Evolutionary conservation across 2,888 invertebrate genomes (phyloP), one percentile per base, ranked within the genome.

Genomic region (Drosophila meridionalis): DNA sequence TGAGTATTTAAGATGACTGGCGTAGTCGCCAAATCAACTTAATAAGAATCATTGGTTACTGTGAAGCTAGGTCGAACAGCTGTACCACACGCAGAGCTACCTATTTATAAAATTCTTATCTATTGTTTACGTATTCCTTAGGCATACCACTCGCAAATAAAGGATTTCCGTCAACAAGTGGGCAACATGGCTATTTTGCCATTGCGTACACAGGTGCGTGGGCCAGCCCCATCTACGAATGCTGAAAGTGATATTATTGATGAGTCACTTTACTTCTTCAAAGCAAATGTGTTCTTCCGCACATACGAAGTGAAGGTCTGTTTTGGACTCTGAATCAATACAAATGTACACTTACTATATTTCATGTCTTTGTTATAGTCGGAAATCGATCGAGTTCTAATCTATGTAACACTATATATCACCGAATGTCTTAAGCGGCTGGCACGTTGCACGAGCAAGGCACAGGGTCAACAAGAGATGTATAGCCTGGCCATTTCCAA

Each of bases 221-320:
- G 99, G 8, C 99, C 99, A 40, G 99, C 99, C 7, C 97, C 98
- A 11, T 94, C 94, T 61, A 94, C 94, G n/a, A 94, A 94, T 71
- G 95, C 95, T 61, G 96, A 97, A 52, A 94, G 95, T 80, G 99
- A 99, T 93, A 97, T 99, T 77, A 97, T 99, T 83, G 99, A 99
- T 93, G 99, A 99, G 94, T 98, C 99, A 61, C 94, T 99, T 42
- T 97, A 97, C 91, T 99, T 96, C 93, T 99, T 99, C 93, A 99
- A 99, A 94, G 99, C 99, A 1, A 99, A 99, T 94, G 99, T 99
- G 0, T 99, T 99, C 94, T 99, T 99, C 93, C 96, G 99, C 82
- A 99, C 98, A 42, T 99, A 99, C 93, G 99, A 99, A 94, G 98
- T 99, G 72, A 99, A 99, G 95, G 98, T 98, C 93, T 47, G 59